These are phyloP conservation scores for Strigamia crassipes DNA, from an alignment of 2,888 invertebrate species.

Conservation along the genomic window DNA sequence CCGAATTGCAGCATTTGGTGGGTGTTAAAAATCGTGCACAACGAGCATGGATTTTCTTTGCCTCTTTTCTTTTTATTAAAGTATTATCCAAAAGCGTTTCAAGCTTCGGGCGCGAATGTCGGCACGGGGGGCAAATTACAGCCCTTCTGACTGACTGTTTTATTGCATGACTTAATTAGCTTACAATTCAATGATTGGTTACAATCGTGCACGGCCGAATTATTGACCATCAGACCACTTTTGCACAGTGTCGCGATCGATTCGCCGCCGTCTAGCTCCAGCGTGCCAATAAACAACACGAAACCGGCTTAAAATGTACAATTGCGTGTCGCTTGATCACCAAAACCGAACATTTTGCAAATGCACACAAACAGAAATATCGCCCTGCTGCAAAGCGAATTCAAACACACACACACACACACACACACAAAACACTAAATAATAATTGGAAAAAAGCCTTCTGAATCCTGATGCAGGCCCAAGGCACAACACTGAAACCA, in stretches of 20 bases:
- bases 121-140: conserved; percentile 27
- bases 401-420: background rate
- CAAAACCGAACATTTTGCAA: background rate
- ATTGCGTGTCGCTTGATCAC: background rate
- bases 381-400: background rate
- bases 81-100: background rate
- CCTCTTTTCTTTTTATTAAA: background rate
- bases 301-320: background rate
- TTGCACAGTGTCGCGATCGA: conserved; percentile 6
- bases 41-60: background rate
- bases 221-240: conserved; percentile 29
- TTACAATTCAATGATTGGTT: conserved; percentile 33
- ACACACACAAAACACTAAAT: background rate
- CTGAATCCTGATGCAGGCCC: background rate
- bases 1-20: background rate
- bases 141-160: conserved; percentile 8
- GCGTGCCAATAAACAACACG: background rate
- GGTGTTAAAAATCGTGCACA: background rate
- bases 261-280: background rate
- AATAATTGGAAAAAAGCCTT: background rate
- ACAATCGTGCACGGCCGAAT: background rate
- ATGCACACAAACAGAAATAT: background rate
- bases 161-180: conserved; percentile 32
- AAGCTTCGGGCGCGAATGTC: background rate
- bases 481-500: conserved; percentile 23